Percentiles rank a stretch among this genome's conserved stretches.
Evolutionary conservation across 2,888 invertebrate genomes (phyloP).

Genomic region (Colostygia pectinataria): DNA sequence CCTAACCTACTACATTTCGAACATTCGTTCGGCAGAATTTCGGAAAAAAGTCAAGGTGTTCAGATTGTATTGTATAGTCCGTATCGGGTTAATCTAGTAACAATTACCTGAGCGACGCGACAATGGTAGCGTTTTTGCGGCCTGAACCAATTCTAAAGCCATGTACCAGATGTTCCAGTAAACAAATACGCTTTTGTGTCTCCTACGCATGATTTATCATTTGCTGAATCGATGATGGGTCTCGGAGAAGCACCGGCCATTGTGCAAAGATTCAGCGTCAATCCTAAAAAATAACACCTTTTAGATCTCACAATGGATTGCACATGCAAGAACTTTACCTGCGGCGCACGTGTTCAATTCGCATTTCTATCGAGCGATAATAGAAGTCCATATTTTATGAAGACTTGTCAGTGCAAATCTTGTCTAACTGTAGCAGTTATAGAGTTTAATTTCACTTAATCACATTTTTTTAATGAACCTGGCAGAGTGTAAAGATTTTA

Average conservation of each 20-base stretch:
- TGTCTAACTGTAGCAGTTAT: conserved; percentile 42
- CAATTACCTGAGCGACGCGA: conserved; percentile 66
- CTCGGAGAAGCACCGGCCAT: conserved; percentile 61
- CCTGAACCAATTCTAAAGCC: conserved; percentile 56
- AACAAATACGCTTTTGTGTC: conserved; percentile 72
- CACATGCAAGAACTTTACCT: conserved; percentile 77
- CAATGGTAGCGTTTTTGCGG: conserved; percentile 65
- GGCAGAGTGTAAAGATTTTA: conserved; percentile 51
- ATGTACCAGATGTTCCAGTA: conserved; percentile 75
- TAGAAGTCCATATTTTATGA: conserved; percentile 44
- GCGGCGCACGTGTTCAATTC: conserved; percentile 79
- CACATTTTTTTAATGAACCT: conserved; percentile 47
- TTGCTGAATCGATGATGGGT: conserved; percentile 68
- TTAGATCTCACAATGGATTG: conserved; percentile 67
- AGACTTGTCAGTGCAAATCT: conserved; percentile 48
- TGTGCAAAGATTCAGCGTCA: conserved; percentile 75
- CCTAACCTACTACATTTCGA: conserved; percentile 28
- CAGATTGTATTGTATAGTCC: conserved; percentile 60
- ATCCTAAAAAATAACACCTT: conserved; percentile 67
- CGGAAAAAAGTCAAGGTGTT: conserved; percentile 71
- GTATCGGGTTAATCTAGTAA: conserved; percentile 79
- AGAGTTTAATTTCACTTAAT: conserved; percentile 49
- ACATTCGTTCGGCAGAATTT: conserved; percentile 45
- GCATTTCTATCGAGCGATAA: conserved; percentile 61
- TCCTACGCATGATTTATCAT: conserved; percentile 78